A percentile compares a stretch with the other conserved stretches of the same genome.
phyloP scores from a whole-genome alignment of 2,888 invertebrate species.

The Tuberolachnus salignus region DNA sequence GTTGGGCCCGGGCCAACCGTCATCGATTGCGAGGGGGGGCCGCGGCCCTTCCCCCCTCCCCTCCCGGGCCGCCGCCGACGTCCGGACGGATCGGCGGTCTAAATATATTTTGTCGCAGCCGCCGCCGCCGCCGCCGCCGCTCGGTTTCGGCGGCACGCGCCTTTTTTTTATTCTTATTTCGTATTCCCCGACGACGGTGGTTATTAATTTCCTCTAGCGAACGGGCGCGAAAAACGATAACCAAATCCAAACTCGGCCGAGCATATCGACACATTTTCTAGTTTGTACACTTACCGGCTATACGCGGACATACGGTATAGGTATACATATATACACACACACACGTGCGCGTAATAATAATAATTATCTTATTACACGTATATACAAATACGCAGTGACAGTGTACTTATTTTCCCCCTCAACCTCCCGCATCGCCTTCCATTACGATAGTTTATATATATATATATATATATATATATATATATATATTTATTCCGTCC shows the following conservation, averaged over 20 bases:
- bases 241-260: background rate
- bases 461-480: no score
- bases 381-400: background rate
- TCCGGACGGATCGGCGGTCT: background rate
- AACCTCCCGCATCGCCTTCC: no score
- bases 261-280: background rate
- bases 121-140: background rate
- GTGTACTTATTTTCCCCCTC: no score
- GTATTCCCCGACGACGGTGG: background rate
- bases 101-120: background rate
- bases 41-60: background rate
- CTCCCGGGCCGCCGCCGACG: background rate
- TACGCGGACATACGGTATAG: background rate
- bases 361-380: background rate
- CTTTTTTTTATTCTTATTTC: background rate
- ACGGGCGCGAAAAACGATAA: conserved; percentile 31
- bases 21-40: background rate
- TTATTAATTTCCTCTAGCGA: background rate
- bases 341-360: background rate
- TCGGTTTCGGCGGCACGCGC: background rate
- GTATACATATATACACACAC: no score
- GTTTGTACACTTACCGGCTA: background rate
- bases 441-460: no score
- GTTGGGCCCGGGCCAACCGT: background rate
- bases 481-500: background rate